Conservation (phyloP, 2,113 vertebrate species). For the Scytalopus superciliaris region DNA sequence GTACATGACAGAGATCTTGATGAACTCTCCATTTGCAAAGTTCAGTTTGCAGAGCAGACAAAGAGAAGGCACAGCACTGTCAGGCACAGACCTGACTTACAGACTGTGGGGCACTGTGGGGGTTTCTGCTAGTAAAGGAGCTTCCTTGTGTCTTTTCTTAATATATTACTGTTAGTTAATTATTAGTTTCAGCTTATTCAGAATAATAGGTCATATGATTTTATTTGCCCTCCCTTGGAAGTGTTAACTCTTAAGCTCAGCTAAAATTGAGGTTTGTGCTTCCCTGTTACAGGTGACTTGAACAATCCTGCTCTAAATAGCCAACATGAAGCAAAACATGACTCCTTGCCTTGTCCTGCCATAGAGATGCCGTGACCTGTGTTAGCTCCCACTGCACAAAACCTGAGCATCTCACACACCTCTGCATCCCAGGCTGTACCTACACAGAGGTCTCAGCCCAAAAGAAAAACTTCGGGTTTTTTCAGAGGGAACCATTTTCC, state of each 20-base stretch:
- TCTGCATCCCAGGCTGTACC: not conserved
- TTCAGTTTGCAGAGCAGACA: not conserved
- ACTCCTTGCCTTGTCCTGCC: not conserved
- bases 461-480: not conserved
- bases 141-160: not conserved
- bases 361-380: rapidly evolving
- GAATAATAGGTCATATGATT: not conserved
- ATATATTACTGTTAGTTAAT: not conserved
- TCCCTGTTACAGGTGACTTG: rapidly evolving
- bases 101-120: not conserved
- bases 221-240: not conserved
- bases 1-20: not conserved
- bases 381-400: rapidly evolving
- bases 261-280: not conserved
- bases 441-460: not conserved
- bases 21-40: not conserved
- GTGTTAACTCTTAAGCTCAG: not conserved
- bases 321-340: not conserved
- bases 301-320: not conserved
- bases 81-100: not conserved
- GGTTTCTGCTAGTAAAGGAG: not conserved
- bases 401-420: not conserved
- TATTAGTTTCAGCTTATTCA: not conserved
- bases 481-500: not conserved
- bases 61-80: not conserved